Conservation (phyloP, 2,888 invertebrate genomes). For the Neria commutata region DNA sequence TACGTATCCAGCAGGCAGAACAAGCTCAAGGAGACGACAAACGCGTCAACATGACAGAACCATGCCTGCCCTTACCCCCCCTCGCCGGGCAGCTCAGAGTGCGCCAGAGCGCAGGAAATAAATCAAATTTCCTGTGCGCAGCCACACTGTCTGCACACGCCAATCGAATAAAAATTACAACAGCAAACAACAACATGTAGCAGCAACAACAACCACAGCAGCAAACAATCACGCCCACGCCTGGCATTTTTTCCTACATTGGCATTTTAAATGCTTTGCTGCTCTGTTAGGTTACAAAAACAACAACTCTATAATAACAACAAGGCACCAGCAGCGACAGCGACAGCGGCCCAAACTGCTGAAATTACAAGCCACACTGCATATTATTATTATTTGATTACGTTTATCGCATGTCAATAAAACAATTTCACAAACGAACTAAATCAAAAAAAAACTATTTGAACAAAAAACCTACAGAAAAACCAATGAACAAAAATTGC, state of each 20-base stretch:
- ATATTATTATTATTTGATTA: background rate
- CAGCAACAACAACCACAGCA: background rate
- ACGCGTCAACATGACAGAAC: background rate
- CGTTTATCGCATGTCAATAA: background rate
- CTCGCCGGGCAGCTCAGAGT: background rate
- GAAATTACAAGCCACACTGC: slow-evolving; percentile 4
- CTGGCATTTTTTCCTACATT: background rate
- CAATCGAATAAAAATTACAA: background rate
- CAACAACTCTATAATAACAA: slow-evolving; percentile 12
- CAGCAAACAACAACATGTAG: background rate
- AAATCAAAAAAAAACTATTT: background rate
- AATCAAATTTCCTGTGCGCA: background rate
- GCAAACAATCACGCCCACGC: background rate
- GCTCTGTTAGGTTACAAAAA: slow-evolving; percentile 22
- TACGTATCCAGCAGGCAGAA: background rate
- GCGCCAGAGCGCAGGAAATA: background rate
- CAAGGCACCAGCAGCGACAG: slow-evolving; percentile 5
- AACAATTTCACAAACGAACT: background rate
- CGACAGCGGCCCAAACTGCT: slow-evolving; percentile 9
- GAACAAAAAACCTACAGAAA: too few relatives aligned
- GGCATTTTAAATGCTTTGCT: background rate
- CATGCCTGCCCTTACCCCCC: background rate
- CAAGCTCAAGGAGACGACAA: background rate
- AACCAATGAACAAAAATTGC: too few relatives aligned
- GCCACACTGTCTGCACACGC: background rate